These are phyloP conservation scores for Limanda limanda DNA, from an alignment of 2,113 vertebrate genomes.

Conservation along the genomic window DNA sequence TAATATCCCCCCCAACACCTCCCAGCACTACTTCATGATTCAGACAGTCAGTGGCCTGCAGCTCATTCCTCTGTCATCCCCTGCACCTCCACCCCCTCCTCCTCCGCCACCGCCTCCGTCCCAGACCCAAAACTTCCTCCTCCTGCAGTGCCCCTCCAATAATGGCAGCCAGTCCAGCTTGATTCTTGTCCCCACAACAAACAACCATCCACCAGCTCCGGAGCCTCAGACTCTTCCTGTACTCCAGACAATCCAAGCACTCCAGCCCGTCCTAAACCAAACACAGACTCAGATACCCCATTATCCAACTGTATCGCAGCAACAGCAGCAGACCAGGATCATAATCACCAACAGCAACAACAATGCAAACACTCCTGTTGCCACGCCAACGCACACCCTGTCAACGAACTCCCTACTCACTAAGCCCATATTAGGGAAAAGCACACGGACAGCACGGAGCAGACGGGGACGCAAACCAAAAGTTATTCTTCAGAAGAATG, in stretches of 20 bases:
- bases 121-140: slow-evolving; percentile 80
- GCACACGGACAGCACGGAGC: slow-evolving; percentile 76
- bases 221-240: slow-evolving; percentile 75
- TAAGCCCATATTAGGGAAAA: slow-evolving; percentile 79
- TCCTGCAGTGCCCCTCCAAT: slow-evolving; percentile 83
- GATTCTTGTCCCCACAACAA: slow-evolving; percentile 80
- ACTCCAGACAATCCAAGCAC: slow-evolving; percentile 78
- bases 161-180: slow-evolving; percentile 78
- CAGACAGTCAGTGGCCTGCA: slow-evolving; percentile 90
- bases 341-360: slow-evolving; percentile 75
- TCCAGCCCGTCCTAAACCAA: slow-evolving; percentile 78
- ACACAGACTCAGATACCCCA: slow-evolving; percentile 75
- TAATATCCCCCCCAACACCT: slow-evolving; percentile 84
- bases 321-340: slow-evolving; percentile 81
- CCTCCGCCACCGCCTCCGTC: slow-evolving; percentile 68
- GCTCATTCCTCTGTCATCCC: slow-evolving; percentile 87
- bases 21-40: slow-evolving; percentile 87
- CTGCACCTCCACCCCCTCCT: slow-evolving; percentile 59
- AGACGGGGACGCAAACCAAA: slow-evolving; percentile 81
- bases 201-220: slow-evolving; percentile 62
- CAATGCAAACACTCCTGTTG: slow-evolving; percentile 53
- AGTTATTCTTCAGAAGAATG: slow-evolving; percentile 59
- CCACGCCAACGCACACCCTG: slow-evolving; percentile 44
- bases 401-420: slow-evolving; percentile 66
- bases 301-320: slow-evolving; percentile 74